phyloP scores from a whole-genome alignment of 2,797 vertebrate species.

The Artibeus lituratus region DNA sequence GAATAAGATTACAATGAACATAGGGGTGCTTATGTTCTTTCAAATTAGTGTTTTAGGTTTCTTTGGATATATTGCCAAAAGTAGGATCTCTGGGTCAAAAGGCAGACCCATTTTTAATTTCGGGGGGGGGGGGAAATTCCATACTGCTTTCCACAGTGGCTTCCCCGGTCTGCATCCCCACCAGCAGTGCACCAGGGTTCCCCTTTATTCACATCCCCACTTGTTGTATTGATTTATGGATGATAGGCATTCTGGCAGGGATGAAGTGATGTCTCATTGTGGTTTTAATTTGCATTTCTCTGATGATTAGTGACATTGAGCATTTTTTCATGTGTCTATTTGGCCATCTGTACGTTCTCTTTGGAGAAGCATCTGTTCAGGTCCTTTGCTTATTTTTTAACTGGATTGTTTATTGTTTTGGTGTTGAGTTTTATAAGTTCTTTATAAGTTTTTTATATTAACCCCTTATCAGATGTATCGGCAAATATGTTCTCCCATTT shows the following conservation, averaged over 20 bases:
- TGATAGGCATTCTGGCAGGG: no score
- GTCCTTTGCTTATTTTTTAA: not conserved
- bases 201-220: no score
- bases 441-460: not conserved
- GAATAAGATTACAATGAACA: not conserved
- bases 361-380: not conserved
- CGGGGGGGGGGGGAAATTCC: no score
- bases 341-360: not conserved
- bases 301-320: no score
- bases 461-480: not conserved
- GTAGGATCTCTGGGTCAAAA: not conserved
- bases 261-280: no score
- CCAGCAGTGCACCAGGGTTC: no score
- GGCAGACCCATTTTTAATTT: no score
- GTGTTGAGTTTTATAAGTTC: not conserved
- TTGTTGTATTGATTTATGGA: no score
- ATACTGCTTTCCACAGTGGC: no score
- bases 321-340: not conserved
- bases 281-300: no score
- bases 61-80: not conserved
- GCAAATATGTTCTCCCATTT: not conserved
- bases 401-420: not conserved
- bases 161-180: no score
- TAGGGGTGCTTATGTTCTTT: not conserved
- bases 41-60: not conserved